Conservation (phyloP, 1,140 invertebrate species). For the Drosophila sturtevanti region DNA sequence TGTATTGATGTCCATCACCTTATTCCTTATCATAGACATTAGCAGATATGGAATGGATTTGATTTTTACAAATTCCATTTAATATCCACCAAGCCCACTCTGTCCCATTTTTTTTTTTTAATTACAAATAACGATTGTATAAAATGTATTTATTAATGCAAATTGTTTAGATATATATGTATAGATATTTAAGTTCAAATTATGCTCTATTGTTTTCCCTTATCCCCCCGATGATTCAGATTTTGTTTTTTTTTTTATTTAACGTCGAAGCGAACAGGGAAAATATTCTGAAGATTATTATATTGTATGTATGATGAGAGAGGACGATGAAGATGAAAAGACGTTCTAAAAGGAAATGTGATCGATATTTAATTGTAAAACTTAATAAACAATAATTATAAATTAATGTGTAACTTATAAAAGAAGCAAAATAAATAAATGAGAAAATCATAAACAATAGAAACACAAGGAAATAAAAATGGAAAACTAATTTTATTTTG, state of each 20-base stretch:
- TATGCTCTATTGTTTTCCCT: not conserved
- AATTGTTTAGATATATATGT: slow-evolving; percentile 26
- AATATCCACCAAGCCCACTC: slow-evolving; percentile 26
- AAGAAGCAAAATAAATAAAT: slow-evolving; percentile 10
- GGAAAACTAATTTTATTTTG: not conserved
- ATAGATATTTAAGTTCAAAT: not conserved
- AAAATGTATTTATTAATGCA: slow-evolving; percentile 32
- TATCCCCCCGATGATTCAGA: not conserved
- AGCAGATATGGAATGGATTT: slow-evolving; percentile 51
- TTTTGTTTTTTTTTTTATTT: slow-evolving; percentile 39
- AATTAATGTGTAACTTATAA: slow-evolving; percentile 14
- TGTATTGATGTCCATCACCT: not conserved
- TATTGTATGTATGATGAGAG: slow-evolving; percentile 4
- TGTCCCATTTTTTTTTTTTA: slow-evolving; percentile 35
- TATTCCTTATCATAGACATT: slow-evolving; percentile 62
- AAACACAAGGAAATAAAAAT: not conserved
- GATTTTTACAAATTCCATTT: slow-evolving; percentile 73
- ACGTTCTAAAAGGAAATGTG: slow-evolving; percentile 79
- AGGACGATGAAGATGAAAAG: slow-evolving; percentile 50
- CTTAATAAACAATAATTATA: slow-evolving; percentile 22
- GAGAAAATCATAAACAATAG: not conserved
- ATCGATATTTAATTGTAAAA: slow-evolving; percentile 80
- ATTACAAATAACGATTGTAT: slow-evolving; percentile 21
- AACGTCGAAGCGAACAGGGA: slow-evolving; percentile 60
- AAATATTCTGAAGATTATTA: slow-evolving; percentile 27